Base-by-base conservation (phyloP, 2,113 vertebrate genomes). In the Oryzias melastigma region DNA sequence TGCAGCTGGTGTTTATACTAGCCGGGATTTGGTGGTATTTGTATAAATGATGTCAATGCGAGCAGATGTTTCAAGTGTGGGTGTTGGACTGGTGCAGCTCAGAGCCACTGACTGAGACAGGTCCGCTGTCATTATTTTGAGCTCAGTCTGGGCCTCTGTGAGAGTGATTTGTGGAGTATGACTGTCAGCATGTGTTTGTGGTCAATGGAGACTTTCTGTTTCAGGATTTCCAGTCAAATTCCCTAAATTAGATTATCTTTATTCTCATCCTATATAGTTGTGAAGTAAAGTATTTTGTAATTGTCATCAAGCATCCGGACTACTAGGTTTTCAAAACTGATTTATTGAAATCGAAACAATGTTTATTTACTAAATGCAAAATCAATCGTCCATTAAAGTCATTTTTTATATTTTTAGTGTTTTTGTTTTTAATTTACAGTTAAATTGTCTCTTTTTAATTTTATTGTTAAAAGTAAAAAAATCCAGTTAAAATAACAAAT, bases 41-140 rank as follows among this genome's bases (percentile, higher is more conserved):
- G 79, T 81, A 61, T 78, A 66, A 75, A 83, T 86, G 79, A 86
- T 75, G 65, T 86, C 63, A 84, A 49, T 1, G n/a, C 15, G 14
- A 56, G 62, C 74, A 72, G 73, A 83, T 80, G 73, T 61, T 68
- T 41, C 65, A 17, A 10, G 75, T 71, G 59, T 76, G 65, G 46
- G 25, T 77, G 52, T 82, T 75, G 65, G 52, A 74, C 35, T 68
- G 57, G 64, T 71, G 53, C 62, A 58, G 75, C 51, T 27, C 56
- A 20, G 53, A 73, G 56, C 55, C 64, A 68, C 60, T 29, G 55
- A 74, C 52, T 81, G 41, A 71, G 75, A 76, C 78, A 69, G 60
- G 65, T 75, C 75, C 59, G 51, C 57, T 80, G 76, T 83, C 80
- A 65, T 60, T 72, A 69, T 68, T 78, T 72, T 68, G 58, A 65